Evolutionary conservation across 64 coral and sea anemone genomes (phyloP).

Genomic region (Acropora yongei): DNA sequence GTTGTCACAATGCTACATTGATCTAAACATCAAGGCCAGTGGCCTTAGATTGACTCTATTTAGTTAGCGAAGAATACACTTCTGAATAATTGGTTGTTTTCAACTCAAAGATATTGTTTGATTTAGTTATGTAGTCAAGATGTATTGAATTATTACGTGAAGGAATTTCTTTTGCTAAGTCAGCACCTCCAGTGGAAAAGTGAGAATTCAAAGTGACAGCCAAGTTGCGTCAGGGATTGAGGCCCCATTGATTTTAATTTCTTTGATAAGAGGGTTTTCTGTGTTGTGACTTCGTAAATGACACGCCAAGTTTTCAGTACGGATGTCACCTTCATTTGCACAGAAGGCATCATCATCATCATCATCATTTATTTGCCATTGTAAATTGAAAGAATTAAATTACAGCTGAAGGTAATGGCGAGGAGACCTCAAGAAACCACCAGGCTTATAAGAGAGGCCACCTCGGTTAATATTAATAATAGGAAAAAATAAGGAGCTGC

Average conservation of each 20-base stretch:
- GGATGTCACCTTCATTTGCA: constrained; percentile 41
- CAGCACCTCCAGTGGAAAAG: constrained; percentile 53
- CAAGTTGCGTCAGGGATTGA: constrained; percentile 17
- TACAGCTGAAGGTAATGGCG: too few species aligned
- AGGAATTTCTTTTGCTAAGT: constrained; percentile 52
- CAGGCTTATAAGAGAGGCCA: too few species aligned
- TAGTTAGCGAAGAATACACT: constrained; percentile 9
- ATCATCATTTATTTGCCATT: too few species aligned
- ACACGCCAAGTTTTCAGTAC: constrained; percentile 38
- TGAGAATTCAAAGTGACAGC: constrained; percentile 61
- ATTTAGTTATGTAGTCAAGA: constrained; percentile 24
- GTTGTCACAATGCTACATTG: too few species aligned
- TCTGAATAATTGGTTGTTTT: background rate
- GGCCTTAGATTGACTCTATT: constrained; percentile 41
- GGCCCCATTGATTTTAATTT: constrained; percentile 22
- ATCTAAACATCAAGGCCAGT: too few species aligned
- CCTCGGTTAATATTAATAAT: too few species aligned
- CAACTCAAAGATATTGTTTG: constrained; percentile 44
- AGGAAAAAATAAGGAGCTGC: too few species aligned
- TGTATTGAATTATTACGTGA: constrained; percentile 17
- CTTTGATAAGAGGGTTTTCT: constrained; percentile 54
- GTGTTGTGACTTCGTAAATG: constrained; percentile 35
- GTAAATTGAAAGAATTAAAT: too few species aligned
- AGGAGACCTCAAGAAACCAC: too few species aligned
- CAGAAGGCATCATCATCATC: background rate